Evolutionary conservation across 2,113 vertebrate species (phyloP), one percentile per base, ranked within the genome.

Genomic region (Gasterosteus nipponicus): DNA sequence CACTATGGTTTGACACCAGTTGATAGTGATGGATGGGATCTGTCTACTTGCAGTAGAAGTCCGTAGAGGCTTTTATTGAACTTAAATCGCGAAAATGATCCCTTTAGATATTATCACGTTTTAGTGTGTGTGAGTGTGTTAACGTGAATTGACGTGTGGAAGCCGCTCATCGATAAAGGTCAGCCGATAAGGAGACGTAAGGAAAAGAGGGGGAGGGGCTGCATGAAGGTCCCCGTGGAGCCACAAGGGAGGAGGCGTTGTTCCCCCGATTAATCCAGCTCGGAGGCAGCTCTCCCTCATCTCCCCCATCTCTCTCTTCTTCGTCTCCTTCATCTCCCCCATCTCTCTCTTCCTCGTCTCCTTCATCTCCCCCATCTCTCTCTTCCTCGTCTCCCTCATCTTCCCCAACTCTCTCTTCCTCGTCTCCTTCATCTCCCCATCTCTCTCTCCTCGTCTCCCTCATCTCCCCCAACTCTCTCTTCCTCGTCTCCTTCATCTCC

Each of bases 81-180:
- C 19, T 26, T 26, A 49, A 54, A 38, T 2, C 19, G 14, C 18
- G 10, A 77, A 18, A 26, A 19, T 7, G 4, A 47, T 22, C 9
- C 38, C 46, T 56, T 33, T 60, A 38, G 14, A 60, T 29, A 19
- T 38, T 26, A 46, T 60, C 19, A 39, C 62, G 39, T 22, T 19
- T 56, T 69, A 59, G 41, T 46, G 61, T 59, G 57, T 18, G 54
- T 15, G 54, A 16, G 38, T 26, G 39, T 65, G 64, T 66, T 64
- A 67, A 59, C 53, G 66, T 66, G 51, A 63, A 35, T 53, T 26
- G 41, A 66, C 60, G 51, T 73, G 79, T 14, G 31, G 77, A 83
- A 76, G 83, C 65, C 57, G 11, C 54, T 62, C 47, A 81, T 89
- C 68, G 81, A 78, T 85, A 85, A 69, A 74, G 70, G 78, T 83